Evolutionary conservation across 2,797 vertebrate species (phyloP), one percentile per base, ranked within the genome.

Genomic region (Schizopygopsis pylzovi): DNA sequence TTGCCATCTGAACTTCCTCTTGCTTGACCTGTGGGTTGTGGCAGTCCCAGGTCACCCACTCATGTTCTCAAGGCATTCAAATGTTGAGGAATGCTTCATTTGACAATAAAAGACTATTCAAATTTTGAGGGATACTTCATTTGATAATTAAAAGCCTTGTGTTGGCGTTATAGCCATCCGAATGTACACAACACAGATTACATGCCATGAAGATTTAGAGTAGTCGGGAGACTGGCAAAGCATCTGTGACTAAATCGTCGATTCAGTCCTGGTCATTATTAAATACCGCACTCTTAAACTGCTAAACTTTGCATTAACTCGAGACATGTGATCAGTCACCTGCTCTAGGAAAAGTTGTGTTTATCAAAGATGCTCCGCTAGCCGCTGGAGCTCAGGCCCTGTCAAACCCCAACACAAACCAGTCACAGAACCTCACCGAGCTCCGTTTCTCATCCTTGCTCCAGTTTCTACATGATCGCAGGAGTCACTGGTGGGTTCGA

Each of bases 401-500:
- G 41, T 76, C 68, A 71, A 79, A 18, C 11, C 41, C 6, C 3
- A 2, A 33, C 45, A 59, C 52, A 54, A 47, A 77, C 7, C 47
- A 22, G 61, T 78, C 41, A 43, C 28, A 43, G 41, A 67, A 15
- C 43, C 65, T 37, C 63, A 12, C 77, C 61, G 81, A 82, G 88
- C 85, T 89, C 37, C 47, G 72, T 82, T 85, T 87, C 79, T 75
- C 39, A 13, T 79, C 79, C 22, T 11, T 2, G 39, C 73, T 56
- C 85, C 78, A 88, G 90, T 92, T 89, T 89, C 79, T 91, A 88
- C 91, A 90, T 91, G 86, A 92, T 91, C 92, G 91, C 92, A 92
- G 91, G 88, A 90, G 87, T 83, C 87, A 82, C 92, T 92, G 93
- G 92, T 92, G 90, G 92, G 91, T 93, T 94, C 93, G 84, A 84